Conservation (phyloP, 2,797 vertebrate species). For the Acanthornis magna region DNA sequence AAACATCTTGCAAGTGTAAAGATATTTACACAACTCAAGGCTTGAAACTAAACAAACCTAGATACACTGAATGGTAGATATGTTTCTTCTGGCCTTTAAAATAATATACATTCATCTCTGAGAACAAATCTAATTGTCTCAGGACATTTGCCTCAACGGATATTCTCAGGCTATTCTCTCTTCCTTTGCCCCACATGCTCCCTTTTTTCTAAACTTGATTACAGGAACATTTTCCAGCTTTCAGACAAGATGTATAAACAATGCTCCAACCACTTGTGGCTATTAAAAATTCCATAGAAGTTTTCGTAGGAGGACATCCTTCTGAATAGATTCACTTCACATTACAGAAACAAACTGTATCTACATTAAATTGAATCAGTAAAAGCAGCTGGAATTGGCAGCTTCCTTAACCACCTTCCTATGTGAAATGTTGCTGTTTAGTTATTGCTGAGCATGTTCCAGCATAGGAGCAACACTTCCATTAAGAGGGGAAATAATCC, state of each 20-base stretch:
- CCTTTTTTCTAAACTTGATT: slow-evolving; percentile 1
- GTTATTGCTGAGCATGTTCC: background rate
- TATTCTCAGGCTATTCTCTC: slow-evolving; percentile 55
- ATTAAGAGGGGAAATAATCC: background rate
- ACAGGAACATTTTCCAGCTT: slow-evolving; percentile 42
- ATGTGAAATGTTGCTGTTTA: background rate
- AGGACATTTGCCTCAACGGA: slow-evolving; percentile 1
- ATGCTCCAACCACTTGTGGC: slow-evolving; percentile 40
- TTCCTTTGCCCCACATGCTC: background rate
- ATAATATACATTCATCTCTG: slow-evolving; percentile 42
- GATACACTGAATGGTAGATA: background rate
- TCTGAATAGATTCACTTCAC: background rate
- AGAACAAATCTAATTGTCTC: slow-evolving; percentile 38
- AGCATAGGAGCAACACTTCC: background rate
- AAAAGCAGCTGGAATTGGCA: background rate
- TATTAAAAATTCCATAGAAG: slow-evolving; percentile 31
- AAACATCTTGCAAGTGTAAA: slow-evolving; percentile 8
- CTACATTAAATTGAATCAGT: background rate
- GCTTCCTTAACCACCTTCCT: background rate
- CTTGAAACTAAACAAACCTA: slow-evolving; percentile 21
- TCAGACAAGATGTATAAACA: slow-evolving; percentile 44
- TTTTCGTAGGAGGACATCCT: slow-evolving; percentile 37
- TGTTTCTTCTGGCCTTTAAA: slow-evolving; percentile 38
- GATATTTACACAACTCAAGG: background rate
- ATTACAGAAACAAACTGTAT: background rate